These are phyloP conservation scores for Apotomis betuletana DNA, from an alignment of 2,888 invertebrate species.

Conservation along the genomic window DNA sequence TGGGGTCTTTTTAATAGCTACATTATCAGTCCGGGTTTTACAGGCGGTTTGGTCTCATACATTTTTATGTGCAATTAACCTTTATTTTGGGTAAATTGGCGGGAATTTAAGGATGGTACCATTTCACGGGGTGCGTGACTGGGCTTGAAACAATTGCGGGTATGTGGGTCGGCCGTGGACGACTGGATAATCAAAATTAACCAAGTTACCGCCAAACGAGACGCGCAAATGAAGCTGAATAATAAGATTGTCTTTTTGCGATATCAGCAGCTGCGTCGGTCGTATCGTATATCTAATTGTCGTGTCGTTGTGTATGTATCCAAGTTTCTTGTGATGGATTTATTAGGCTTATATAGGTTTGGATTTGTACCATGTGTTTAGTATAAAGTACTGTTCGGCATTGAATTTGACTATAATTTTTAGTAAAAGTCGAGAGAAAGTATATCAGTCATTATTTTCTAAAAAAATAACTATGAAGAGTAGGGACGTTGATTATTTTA, in stretches of 20 bases:
- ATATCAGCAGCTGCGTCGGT: not conserved
- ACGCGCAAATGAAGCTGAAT: slow-evolving; percentile 21
- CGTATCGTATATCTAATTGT: not conserved
- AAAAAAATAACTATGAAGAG: no score
- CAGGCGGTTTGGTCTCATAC: slow-evolving; percentile 43
- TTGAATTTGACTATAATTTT: no score
- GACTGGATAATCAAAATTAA: slow-evolving; percentile 36
- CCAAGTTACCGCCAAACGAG: slow-evolving; percentile 23
- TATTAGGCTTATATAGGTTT: not conserved
- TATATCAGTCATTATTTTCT: no score
- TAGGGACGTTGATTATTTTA: no score
- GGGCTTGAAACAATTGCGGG: slow-evolving; percentile 27
- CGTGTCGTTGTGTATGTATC: not conserved
- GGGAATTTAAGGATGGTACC: slow-evolving; percentile 39
- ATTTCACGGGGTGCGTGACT: slow-evolving; percentile 7
- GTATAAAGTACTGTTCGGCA: no score
- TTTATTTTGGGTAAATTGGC: slow-evolving; percentile 44
- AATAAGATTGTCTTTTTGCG: slow-evolving; percentile 13
- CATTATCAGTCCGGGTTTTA: slow-evolving; percentile 43
- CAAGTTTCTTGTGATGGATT: not conserved
- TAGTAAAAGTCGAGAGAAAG: no score
- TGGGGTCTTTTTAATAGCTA: slow-evolving; percentile 43
- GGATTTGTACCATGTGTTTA: no score
- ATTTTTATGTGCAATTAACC: slow-evolving; percentile 45
- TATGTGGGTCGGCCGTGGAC: slow-evolving; percentile 25